A percentile compares a stretch with the other conserved stretches of the same genome.
Conservation (phyloP, 2,888 invertebrate species). For the Elegia similella region DNA sequence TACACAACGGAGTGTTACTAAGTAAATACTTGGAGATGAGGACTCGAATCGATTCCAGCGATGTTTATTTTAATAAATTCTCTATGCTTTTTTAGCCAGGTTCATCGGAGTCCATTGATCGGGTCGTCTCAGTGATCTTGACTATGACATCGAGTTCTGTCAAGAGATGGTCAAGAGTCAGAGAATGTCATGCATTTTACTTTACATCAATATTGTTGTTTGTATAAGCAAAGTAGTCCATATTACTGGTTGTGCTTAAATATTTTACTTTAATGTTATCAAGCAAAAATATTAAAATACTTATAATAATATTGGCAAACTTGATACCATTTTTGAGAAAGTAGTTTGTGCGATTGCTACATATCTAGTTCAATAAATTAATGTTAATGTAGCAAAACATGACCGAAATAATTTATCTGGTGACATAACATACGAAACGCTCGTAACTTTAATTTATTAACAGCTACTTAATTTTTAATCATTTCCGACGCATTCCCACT, state of each 20-base stretch:
- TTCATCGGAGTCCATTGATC: conserved; percentile 62
- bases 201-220: conserved; percentile 48
- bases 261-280: neutral
- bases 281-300: neutral
- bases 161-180: conserved; percentile 46
- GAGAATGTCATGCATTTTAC: conserved; percentile 44
- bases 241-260: conserved; percentile 28
- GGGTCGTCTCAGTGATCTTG: conserved; percentile 41
- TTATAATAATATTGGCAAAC: neutral
- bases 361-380: conserved; percentile 2
- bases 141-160: conserved; percentile 58
- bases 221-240: conserved; percentile 31
- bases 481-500: conserved; percentile 33
- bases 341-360: neutral
- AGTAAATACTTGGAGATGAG: conserved; percentile 72
- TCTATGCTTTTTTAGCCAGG: conserved; percentile 67
- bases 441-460: conserved; percentile 38
- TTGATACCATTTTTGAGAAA: neutral
- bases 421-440: conserved; percentile 25
- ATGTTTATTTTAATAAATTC: conserved; percentile 72
- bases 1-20: conserved; percentile 74
- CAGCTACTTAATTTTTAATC: conserved; percentile 43
- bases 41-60: conserved; percentile 66
- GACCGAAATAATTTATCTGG: conserved; percentile 21
- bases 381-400: neutral